Conservation (phyloP, 2,113 vertebrate genomes). For the Cyanoramphus novaezelandiae region DNA sequence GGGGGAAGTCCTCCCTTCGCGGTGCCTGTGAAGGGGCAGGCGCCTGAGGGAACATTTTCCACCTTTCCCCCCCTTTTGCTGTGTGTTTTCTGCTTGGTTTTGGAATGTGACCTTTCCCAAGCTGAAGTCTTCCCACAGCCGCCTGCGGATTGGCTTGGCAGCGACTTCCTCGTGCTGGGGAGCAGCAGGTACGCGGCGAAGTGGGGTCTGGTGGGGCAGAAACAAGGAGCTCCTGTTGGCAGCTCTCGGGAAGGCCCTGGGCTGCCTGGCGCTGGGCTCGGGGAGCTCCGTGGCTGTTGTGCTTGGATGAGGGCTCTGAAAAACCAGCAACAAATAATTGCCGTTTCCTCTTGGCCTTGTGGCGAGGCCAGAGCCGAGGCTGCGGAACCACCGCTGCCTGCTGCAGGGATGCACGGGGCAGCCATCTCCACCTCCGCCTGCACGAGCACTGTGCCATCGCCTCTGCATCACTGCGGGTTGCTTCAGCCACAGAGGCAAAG, state of each 20-base stretch:
- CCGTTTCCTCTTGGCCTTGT: neutral
- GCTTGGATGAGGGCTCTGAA: neutral
- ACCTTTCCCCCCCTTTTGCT: neutral
- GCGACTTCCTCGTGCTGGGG: neutral
- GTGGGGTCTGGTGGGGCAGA: neutral
- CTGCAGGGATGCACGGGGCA: neutral
- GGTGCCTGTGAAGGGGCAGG: rapidly evolving
- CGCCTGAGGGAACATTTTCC: neutral
- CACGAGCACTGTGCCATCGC: neutral
- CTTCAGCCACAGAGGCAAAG: neutral
- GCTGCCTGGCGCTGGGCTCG: neutral
- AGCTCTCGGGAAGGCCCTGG: neutral
- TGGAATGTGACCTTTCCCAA: neutral
- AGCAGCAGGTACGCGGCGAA: neutral
- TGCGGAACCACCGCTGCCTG: neutral
- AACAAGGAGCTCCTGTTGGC: neutral
- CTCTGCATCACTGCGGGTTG: neutral
- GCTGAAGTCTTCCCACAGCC: neutral
- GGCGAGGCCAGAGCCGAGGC: neutral
- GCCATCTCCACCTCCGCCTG: neutral
- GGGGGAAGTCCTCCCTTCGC: neutral
- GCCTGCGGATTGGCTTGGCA: neutral
- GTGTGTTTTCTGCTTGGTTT: neutral
- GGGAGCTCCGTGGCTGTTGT: neutral
- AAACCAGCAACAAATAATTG: conserved; percentile 29